Base-by-base conservation (phyloP, 1,140 invertebrate species). In the Triops longicaudatus region DNA sequence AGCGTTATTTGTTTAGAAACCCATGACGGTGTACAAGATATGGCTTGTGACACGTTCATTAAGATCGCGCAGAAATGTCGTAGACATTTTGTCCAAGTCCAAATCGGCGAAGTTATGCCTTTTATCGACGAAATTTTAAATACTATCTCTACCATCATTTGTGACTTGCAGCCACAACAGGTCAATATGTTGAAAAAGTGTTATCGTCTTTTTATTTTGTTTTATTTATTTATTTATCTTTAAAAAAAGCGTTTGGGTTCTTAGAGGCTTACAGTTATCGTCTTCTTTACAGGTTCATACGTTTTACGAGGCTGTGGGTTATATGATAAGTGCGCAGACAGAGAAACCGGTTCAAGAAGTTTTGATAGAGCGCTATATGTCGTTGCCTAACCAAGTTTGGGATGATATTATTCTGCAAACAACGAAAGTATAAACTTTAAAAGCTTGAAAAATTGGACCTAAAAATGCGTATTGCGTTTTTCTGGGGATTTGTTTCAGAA, bases 1-100 rank as follows among this genome's bases (percentile, higher is more conserved):
- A 28, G 17, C 26, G 17, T 43, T 12, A 11, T 72, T 72, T 76
- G 11, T 73, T 0, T 31, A 42, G 50, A 63, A 63, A 63, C 50
- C 50, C 50, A 63, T 1, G 50, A 63, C 27, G 22, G 37, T 26
- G 26, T 42, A 44, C 82, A 85, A 82, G 97, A 99, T 83, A 99
- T 99, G 98, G 98, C 98, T 76, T 99, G 98, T 88, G 98, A 99
- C 87, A 99, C 98, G 27, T 99, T 99, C 84, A 99, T 99, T 80
- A 99, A 99, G 86, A 99, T 99, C 83, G 96, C 98, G n/a, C 89
- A 97, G 79, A 99, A 99, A 85, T 99, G 98, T 86, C 88, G 96
- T 77, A 88, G 96, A 79, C 97, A 99, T 86, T 99, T 99, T 89
- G 97, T 99, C 42, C 91, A 94, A 79, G 90, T 96, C 73, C 98